A percentile compares a stretch with the other conserved stretches of the same genome.
These are phyloP conservation scores for Lepidurus couesii DNA, from an alignment of 1,140 invertebrate genomes.

Conservation along the genomic window DNA sequence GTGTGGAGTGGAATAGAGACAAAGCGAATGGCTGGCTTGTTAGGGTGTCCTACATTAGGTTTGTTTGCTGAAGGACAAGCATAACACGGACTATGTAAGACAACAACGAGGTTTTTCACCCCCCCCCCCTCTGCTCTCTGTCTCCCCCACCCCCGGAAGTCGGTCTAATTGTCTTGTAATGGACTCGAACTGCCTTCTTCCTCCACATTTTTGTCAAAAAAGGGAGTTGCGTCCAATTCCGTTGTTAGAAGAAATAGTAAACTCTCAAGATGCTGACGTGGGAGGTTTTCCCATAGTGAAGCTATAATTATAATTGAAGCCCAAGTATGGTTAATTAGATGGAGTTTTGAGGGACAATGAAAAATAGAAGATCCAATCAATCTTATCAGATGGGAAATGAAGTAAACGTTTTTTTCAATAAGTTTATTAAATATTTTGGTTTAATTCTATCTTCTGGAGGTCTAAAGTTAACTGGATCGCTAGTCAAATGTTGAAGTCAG, in stretches of 20 bases:
- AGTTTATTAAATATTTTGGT: too few species aligned
- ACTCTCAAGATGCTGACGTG: neutral
- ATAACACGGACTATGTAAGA: neutral
- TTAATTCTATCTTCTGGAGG: too few species aligned
- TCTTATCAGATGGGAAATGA: too few species aligned
- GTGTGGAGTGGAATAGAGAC: neutral
- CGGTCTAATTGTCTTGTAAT: neutral
- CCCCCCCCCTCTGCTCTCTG: neutral
- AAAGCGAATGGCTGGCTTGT: neutral
- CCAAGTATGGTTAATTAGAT: too few species aligned
- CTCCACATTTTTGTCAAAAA: neutral
- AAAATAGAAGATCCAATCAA: too few species aligned
- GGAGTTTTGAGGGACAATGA: too few species aligned
- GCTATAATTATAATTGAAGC: too few species aligned
- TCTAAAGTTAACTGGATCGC: too few species aligned
- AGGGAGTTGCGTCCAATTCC: neutral
- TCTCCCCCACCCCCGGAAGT: neutral
- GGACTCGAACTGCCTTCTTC: neutral
- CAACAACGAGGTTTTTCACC: neutral
- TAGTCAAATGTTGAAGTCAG: too few species aligned
- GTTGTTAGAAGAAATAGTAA: neutral
- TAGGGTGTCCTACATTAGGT: neutral
- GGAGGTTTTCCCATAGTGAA: neutral
- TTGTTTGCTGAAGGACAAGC: conserved; percentile 18
- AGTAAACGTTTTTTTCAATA: too few species aligned